These are phyloP conservation scores for Geophilus truncorum DNA, from an alignment of 2,888 invertebrate species.

Conservation along the genomic window DNA sequence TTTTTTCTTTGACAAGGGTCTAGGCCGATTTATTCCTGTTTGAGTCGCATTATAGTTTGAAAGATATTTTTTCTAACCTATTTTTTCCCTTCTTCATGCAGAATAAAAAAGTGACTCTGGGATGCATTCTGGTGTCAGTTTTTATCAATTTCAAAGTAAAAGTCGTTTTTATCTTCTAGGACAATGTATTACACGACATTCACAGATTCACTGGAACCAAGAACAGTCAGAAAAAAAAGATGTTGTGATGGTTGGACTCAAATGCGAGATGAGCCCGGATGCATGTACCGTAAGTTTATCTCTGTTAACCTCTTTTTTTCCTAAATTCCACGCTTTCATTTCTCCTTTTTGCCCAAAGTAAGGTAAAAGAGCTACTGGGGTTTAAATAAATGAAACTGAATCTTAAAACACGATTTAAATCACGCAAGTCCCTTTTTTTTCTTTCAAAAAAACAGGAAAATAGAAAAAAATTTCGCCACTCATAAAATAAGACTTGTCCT, in stretches of 20 bases:
- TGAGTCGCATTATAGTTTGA: neutral
- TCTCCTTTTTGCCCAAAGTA: neutral
- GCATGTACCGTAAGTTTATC: constrained; percentile 49
- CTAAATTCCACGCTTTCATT: neutral
- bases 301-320: neutral
- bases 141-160: neutral
- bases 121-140: neutral
- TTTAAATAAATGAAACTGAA: neutral
- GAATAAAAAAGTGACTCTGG: neutral
- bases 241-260: constrained; percentile 54
- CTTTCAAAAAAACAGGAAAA: neutral
- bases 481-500: neutral
- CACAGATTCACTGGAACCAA: constrained; percentile 49
- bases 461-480: neutral
- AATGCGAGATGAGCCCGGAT: constrained; percentile 47
- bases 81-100: neutral
- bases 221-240: constrained; percentile 48
- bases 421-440: neutral
- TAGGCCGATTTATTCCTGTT: neutral
- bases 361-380: neutral
- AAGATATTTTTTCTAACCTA: neutral
- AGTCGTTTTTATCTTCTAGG: constrained; percentile 44
- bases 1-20: neutral
- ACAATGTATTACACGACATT: constrained; percentile 53
- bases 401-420: neutral